Percentiles rank a stretch among this genome's conserved stretches.
phyloP scores from a whole-genome alignment of 2,113 vertebrate species.

The Brachypodius melanocephalos region DNA sequence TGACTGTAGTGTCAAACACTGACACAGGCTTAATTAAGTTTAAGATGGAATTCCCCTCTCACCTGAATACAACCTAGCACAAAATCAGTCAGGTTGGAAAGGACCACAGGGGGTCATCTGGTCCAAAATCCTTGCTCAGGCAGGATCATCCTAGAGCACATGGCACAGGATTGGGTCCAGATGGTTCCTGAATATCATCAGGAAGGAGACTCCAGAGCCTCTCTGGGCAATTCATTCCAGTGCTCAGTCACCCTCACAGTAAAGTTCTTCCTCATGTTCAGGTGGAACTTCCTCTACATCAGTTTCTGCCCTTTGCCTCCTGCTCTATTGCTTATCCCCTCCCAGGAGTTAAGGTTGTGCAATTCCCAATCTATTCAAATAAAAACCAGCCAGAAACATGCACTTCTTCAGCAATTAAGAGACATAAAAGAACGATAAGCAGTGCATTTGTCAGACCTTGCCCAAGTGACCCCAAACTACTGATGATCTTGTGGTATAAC shows the following conservation, averaged over 20 bases:
- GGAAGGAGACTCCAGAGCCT: not conserved
- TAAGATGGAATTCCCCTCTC: not conserved
- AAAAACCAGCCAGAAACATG: not conserved
- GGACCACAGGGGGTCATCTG: not conserved
- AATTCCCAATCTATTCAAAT: not conserved
- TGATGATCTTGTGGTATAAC: accelerated
- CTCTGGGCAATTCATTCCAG: not conserved
- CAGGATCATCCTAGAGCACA: not conserved
- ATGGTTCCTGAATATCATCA: not conserved
- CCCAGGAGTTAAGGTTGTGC: not conserved
- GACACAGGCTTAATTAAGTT: not conserved
- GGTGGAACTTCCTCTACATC: not conserved
- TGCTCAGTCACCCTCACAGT: not conserved
- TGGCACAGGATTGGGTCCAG: accelerated
- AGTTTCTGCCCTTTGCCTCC: not conserved
- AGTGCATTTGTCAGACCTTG: not conserved
- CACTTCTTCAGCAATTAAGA: not conserved
- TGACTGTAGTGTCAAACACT: not conserved
- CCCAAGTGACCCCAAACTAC: not conserved
- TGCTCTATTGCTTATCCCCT: not conserved
- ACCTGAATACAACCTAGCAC: not conserved
- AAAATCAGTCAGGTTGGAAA: not conserved
- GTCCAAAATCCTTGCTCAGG: not conserved
- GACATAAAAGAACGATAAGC: not conserved
- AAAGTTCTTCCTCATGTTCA: not conserved